Evolutionary conservation across 2,113 vertebrate genomes (phyloP).

Genomic region (Perccottus glenii): DNA sequence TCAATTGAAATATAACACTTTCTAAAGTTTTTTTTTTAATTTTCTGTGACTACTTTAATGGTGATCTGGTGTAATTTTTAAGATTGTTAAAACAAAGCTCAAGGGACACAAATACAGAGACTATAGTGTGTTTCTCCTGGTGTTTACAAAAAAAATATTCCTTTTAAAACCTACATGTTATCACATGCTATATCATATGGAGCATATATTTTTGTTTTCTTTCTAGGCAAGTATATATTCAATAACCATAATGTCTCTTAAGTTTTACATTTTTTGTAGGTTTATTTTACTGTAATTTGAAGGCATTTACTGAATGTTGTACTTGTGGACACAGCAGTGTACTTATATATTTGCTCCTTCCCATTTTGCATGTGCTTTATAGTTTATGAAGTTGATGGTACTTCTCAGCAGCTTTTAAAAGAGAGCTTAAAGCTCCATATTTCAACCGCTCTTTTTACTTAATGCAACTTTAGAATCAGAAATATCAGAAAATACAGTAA

Average conservation of each 20-base stretch:
- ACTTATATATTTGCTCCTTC: background rate
- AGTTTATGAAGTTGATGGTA: background rate
- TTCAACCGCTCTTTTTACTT: no score
- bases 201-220: conserved; percentile 3
- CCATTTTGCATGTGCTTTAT: background rate
- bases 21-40: no score
- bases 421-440: no score
- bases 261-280: background rate
- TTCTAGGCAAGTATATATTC: background rate
- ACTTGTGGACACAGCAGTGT: background rate
- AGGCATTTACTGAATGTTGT: background rate
- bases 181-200: background rate
- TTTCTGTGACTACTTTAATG: no score
- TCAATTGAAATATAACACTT: no score
- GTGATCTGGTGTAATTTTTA: no score
- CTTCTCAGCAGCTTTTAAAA: background rate
- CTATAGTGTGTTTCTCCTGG: background rate
- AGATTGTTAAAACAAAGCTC: no score
- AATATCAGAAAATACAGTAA: no score
- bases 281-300: background rate
- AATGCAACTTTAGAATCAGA: no score
- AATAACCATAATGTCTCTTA: background rate
- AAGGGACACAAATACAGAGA: background rate
- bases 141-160: background rate
- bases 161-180: background rate